Percentiles rank a stretch among this genome's conserved stretches.
Evolutionary conservation across 1,140 invertebrate genomes (phyloP).

Genomic region (Stegodyphus mimosarum): DNA sequence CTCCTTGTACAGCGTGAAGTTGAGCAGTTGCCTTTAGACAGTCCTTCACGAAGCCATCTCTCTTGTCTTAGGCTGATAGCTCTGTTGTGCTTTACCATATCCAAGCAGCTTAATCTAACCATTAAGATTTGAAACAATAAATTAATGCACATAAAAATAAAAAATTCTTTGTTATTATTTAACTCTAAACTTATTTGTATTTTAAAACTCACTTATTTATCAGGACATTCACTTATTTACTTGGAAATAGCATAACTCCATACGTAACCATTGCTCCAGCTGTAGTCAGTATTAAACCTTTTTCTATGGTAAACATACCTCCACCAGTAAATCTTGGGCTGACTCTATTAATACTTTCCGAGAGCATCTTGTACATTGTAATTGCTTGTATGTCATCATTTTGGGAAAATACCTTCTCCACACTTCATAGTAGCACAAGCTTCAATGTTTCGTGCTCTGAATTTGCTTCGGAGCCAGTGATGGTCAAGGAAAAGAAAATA

Average conservation of each 20-base stretch:
- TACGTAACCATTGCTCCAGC: slow-evolving; percentile 42
- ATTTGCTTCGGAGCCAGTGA: background rate
- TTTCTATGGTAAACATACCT: slow-evolving; percentile 28
- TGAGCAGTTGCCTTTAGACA: too few species aligned
- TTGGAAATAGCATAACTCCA: slow-evolving; percentile 31
- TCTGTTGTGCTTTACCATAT: too few species aligned
- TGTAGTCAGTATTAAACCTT: slow-evolving; percentile 23
- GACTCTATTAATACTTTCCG: background rate
- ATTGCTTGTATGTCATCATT: background rate
- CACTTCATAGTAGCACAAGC: background rate
- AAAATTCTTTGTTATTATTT: too few species aligned
- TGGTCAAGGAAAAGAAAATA: background rate
- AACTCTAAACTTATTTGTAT: too few species aligned
- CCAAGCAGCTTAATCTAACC: too few species aligned
- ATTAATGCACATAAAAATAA: too few species aligned
- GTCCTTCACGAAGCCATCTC: too few species aligned
- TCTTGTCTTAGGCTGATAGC: too few species aligned
- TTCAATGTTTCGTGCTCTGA: background rate
- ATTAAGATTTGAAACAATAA: too few species aligned
- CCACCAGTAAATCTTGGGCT: slow-evolving; percentile 7
- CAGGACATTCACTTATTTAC: too few species aligned
- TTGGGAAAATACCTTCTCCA: background rate
- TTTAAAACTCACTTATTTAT: too few species aligned
- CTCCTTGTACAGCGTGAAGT: too few species aligned
- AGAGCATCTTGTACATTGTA: background rate